phyloP scores from a whole-genome alignment of 1,140 invertebrate species.

The Calliphora vicina region DNA sequence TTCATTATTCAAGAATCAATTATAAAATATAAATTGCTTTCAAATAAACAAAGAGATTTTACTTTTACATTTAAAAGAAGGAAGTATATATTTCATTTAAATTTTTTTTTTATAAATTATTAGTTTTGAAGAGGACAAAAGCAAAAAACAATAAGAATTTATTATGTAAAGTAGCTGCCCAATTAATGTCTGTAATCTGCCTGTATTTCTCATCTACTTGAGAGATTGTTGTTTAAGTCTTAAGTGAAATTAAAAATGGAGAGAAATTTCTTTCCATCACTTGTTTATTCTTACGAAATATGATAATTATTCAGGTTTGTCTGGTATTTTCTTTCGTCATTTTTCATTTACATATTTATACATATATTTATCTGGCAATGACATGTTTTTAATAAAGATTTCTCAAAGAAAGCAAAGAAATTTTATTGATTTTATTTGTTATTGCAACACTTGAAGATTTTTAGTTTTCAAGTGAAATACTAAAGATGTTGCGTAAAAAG shows the following conservation, averaged over 20 bases:
- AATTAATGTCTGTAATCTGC: background rate
- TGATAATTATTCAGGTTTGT: background rate
- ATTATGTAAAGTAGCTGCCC: background rate
- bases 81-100: background rate
- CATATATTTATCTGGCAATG: background rate
- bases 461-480: too few species aligned
- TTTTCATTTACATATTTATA: background rate
- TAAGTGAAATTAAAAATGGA: background rate
- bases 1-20: slow-evolving; percentile 7
- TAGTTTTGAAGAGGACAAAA: background rate
- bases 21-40: slow-evolving; percentile 15
- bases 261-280: background rate
- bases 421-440: too few species aligned
- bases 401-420: too few species aligned
- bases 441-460: too few species aligned
- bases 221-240: background rate
- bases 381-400: background rate
- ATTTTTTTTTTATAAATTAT: too few species aligned
- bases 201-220: background rate
- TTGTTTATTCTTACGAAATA: background rate
- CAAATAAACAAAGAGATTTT: slow-evolving; percentile 2
- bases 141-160: background rate
- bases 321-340: background rate
- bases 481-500: too few species aligned
- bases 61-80: background rate